Evolutionary conservation across 1,140 invertebrate genomes (phyloP), one percentile per base, ranked within the genome.

Genomic region (Sminthurinus signatus): DNA sequence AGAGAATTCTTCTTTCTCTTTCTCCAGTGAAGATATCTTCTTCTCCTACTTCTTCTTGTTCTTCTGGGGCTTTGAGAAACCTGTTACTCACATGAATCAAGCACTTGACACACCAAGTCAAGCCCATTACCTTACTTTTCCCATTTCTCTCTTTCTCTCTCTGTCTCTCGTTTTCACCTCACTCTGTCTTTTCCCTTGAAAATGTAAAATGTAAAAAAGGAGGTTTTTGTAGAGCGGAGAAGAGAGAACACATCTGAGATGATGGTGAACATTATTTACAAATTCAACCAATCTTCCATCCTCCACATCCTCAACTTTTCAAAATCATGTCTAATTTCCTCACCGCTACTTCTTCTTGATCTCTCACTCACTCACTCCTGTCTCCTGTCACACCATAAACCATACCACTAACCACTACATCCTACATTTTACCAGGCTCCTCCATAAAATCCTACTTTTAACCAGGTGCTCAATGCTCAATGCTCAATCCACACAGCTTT

Each of bases 11-110:
- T 39, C 54, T 10, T 39, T 3, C 28, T 8, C 12, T 31, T 19
- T 29, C 25, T 17, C 14, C 23, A 46, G 39, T 31, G 29, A 61
- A 19, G 12, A n/a, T 12, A n/a, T n/a, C 44, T 21, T 21, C 17
- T n/a, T n/a, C n/a, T n/a, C n/a, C n/a, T n/a, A n/a, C n/a, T n/a
- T n/a, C n/a, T n/a, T n/a, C 44, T n/a, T 48, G 23, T n/a, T 12
- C 10, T 15, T 27, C 1, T 59, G 59, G n/a, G n/a, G n/a, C n/a
- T n/a, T n/a, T n/a, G 48, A 32, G 62, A 70, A 70, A 70, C 68
- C 68, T 70, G 68, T 70, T 70, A 70, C 68, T 57, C 67, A n/a
- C n/a, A n/a, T n/a, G 64, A 65, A 70, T 70, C 65, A 70, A 65
- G 62, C 67, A 58, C 68, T 70, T 70, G 68, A 70, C 65, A n/a